phyloP scores from a whole-genome alignment of 2,888 invertebrate genomes.

The Drosophila kanekoi region DNA sequence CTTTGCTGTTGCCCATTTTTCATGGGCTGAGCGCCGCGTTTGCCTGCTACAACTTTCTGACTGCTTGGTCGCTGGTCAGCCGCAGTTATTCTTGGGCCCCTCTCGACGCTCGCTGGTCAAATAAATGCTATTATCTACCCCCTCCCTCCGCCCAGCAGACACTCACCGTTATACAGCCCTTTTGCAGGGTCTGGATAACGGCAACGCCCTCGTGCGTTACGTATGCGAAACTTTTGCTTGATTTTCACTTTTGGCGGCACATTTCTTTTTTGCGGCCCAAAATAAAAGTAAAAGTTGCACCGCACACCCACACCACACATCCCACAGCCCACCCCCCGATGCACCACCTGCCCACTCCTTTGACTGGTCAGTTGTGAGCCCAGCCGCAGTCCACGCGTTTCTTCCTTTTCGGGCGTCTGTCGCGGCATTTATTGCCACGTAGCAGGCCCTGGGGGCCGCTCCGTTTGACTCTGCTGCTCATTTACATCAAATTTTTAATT shows the following conservation, averaged over 20 bases:
- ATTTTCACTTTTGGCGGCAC: slow-evolving; percentile 77
- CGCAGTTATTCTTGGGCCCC: slow-evolving; percentile 77
- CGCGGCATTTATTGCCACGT: slow-evolving; percentile 75
- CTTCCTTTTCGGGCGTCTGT: slow-evolving; percentile 61
- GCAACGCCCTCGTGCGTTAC: slow-evolving; percentile 33
- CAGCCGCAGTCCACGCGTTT: slow-evolving; percentile 21
- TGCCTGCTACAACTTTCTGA: slow-evolving; percentile 83
- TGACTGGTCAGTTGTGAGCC: slow-evolving; percentile 46
- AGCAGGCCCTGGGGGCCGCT: slow-evolving; percentile 53
- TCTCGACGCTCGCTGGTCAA: slow-evolving; percentile 59
- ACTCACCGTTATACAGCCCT: neutral
- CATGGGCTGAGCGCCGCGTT: slow-evolving; percentile 59
- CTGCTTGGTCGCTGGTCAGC: slow-evolving; percentile 84
- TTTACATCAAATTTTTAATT: slow-evolving; percentile 78
- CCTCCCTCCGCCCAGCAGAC: neutral
- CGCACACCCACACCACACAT: slow-evolving; percentile 6
- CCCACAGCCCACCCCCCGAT: neutral
- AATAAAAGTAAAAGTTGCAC: slow-evolving; percentile 76
- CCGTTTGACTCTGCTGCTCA: slow-evolving; percentile 70
- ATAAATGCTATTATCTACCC: slow-evolving; percentile 65
- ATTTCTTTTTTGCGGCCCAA: slow-evolving; percentile 63
- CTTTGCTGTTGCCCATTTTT: slow-evolving; percentile 47
- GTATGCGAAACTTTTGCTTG: slow-evolving; percentile 66
- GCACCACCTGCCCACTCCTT: slow-evolving; percentile 26
- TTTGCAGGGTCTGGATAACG: slow-evolving; percentile 15